Percentiles rank a stretch among this genome's conserved stretches.
Conservation (phyloP, 92 coral and sea anemone genomes). For the Porites divaricata region DNA sequence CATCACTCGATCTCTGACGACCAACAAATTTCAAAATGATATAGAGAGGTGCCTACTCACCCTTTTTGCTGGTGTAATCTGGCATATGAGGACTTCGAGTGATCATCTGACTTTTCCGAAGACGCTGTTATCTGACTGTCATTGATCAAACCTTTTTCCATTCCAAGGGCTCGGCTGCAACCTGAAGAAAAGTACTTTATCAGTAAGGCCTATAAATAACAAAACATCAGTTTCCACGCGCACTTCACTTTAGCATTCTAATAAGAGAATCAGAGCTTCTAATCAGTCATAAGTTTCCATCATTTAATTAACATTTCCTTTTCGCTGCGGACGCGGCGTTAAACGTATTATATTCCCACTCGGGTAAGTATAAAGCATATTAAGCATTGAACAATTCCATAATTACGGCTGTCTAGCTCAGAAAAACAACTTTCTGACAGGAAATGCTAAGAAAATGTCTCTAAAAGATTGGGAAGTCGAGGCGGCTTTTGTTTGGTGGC, state of each 20-base stretch:
- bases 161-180: conserved; percentile 58
- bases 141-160: conserved; percentile 23
- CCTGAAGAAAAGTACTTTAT: conserved; percentile 6
- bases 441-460: not conserved
- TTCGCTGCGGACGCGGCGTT: not conserved
- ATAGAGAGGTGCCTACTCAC: not conserved
- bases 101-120: not conserved
- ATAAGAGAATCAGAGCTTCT: not conserved
- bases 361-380: not conserved
- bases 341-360: not conserved
- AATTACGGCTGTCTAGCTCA: not conserved
- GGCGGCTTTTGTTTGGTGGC: not conserved
- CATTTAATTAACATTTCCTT: conserved; percentile 1
- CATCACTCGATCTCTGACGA: too few species aligned
- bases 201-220: not conserved
- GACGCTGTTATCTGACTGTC: conserved; percentile 72
- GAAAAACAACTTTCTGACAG: not conserved
- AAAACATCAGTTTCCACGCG: not conserved
- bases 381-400: not conserved
- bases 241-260: not conserved
- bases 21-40: too few species aligned
- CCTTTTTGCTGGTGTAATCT: conserved; percentile 19
- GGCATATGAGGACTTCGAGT: conserved; percentile 25
- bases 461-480: not conserved
- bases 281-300: not conserved